A percentile compares a stretch with the other conserved stretches of the same genome.
Conservation (phyloP, 1,140 invertebrate genomes). For the Hyphantria cunea region DNA sequence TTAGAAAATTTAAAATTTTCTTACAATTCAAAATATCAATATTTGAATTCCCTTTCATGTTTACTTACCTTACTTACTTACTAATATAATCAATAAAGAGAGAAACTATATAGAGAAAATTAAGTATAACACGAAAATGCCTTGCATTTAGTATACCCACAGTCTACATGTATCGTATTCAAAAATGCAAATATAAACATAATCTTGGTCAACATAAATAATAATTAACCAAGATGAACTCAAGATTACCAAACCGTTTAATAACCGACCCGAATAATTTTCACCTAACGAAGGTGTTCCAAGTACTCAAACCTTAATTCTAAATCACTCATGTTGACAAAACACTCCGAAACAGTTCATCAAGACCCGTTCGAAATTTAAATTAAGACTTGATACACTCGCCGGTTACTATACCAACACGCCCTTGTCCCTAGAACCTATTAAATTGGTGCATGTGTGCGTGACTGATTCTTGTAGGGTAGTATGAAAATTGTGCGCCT, state of each 20-base stretch:
- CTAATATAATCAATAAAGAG: too few relatives aligned
- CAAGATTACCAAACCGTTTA: neutral
- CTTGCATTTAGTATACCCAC: too few relatives aligned
- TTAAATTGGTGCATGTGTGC: conserved; percentile 64
- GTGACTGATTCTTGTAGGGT: conserved; percentile 55
- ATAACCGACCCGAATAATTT: too few relatives aligned
- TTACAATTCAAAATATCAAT: too few relatives aligned
- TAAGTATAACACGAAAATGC: too few relatives aligned
- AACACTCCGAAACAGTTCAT: conserved; percentile 35
- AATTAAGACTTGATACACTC: conserved; percentile 41
- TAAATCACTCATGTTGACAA: conserved; percentile 15
- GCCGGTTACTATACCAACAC: conserved; percentile 45
- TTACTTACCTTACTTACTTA: too few relatives aligned
- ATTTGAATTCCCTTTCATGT: too few relatives aligned
- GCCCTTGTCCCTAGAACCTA: conserved; percentile 23
- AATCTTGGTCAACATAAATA: neutral
- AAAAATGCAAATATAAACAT: neutral
- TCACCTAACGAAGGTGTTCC: conserved; percentile 3
- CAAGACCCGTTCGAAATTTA: conserved; percentile 19
- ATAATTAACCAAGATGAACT: neutral
- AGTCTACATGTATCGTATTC: too few relatives aligned
- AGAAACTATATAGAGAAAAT: too few relatives aligned
- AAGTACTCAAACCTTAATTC: conserved; percentile 2
- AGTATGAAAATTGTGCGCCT: neutral
- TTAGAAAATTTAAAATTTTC: too few relatives aligned